Percentiles rank a stretch among this genome's conserved stretches.
Conservation (phyloP, 2,113 vertebrate genomes). For the Indri indri region DNA sequence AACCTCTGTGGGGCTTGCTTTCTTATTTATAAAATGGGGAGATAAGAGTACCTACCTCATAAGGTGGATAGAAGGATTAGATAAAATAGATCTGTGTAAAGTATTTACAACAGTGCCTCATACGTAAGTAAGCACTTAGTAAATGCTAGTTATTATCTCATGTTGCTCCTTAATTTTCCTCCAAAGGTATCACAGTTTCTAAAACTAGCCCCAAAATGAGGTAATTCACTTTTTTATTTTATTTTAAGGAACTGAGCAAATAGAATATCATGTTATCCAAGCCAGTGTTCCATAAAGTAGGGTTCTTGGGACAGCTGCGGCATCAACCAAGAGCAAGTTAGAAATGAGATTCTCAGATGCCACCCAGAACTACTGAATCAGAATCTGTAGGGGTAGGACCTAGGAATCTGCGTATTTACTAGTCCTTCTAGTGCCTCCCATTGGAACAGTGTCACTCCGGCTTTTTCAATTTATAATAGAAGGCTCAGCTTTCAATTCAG, state of each 20-base stretch:
- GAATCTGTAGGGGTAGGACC: not conserved
- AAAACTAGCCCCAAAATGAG: not conserved
- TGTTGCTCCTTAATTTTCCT: not conserved
- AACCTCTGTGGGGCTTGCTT: not conserved
- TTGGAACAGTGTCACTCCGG: not conserved
- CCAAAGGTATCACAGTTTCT: not conserved
- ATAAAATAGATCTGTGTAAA: not conserved
- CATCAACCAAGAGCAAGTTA: not conserved
- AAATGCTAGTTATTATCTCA: not conserved
- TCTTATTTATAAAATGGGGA: not conserved
- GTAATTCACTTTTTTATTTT: not conserved
- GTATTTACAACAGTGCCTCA: slow-evolving; percentile 20
- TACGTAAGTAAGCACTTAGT: not conserved
- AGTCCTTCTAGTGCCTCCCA: not conserved
- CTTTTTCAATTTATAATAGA: not conserved
- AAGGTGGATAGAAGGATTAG: not conserved
- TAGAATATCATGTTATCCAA: not conserved
- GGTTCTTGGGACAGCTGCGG: not conserved
- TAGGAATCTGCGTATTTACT: not conserved
- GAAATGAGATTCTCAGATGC: not conserved
- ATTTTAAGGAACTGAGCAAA: not conserved
- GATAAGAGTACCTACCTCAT: not conserved
- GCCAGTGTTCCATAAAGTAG: not conserved
- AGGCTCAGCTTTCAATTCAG: not conserved
- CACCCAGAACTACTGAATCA: not conserved